These are phyloP conservation scores for Torymus tubicola DNA, from an alignment of 2,888 invertebrate genomes.

Conservation along the genomic window DNA sequence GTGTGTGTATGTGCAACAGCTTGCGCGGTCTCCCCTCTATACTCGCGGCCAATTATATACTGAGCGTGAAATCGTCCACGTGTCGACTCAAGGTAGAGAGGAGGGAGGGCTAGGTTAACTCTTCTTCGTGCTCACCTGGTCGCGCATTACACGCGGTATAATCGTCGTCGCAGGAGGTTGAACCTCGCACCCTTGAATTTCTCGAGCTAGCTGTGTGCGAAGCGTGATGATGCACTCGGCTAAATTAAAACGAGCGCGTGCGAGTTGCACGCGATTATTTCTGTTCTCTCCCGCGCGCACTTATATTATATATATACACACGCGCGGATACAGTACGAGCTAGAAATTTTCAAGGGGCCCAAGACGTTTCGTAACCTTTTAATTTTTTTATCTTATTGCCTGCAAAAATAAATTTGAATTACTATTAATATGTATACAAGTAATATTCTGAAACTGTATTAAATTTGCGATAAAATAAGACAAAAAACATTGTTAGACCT, in stretches of 20 bases:
- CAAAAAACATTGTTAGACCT: no score
- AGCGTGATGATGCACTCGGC: slow-evolving; percentile 64
- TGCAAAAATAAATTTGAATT: no score
- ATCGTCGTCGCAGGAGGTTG: slow-evolving; percentile 60
- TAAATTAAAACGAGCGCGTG: slow-evolving; percentile 66
- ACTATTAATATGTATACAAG: no score
- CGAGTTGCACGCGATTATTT: slow-evolving; percentile 47
- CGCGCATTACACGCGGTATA: slow-evolving; percentile 45
- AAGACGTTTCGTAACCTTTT: no score
- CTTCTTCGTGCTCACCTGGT: slow-evolving; percentile 61
- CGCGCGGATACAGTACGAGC: no score
- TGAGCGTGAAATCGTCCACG: slow-evolving; percentile 60
- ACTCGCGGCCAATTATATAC: slow-evolving; percentile 46
- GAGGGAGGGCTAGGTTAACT: slow-evolving; percentile 30
- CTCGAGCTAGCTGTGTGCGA: slow-evolving; percentile 31
- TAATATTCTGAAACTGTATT: no score
- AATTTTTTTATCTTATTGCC: no score
- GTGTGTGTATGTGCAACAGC: neutral
- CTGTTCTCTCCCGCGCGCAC: slow-evolving; percentile 20
- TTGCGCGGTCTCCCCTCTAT: neutral
- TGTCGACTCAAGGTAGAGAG: slow-evolving; percentile 56
- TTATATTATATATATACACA: no score
- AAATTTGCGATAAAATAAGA: no score
- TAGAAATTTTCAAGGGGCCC: no score
- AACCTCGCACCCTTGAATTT: slow-evolving; percentile 54